phyloP scores from a whole-genome alignment of 35 echinoderm and acorn worm species.

The Strongylocentrotus purpuratus region DNA sequence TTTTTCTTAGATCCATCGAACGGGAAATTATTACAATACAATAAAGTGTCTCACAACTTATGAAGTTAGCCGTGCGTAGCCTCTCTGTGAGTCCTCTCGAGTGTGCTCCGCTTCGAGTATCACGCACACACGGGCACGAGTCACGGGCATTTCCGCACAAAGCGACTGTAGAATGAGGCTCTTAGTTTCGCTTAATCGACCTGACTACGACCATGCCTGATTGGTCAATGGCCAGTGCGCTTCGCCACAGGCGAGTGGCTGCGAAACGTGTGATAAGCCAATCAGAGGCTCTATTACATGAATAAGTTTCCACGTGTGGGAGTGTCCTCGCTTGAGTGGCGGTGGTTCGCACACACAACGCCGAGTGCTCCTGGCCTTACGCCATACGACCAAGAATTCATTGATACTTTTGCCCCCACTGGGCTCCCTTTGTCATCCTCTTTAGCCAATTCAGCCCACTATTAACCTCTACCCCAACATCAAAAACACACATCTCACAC shows the following conservation, averaged over 20 bases:
- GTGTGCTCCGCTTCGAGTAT: background rate
- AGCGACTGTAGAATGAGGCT: conserved; percentile 50
- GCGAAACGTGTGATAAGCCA: conserved; percentile 40
- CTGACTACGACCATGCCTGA: conserved; percentile 46
- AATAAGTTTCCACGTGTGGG: conserved; percentile 48
- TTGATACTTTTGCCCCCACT: conserved; percentile 1
- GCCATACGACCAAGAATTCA: background rate
- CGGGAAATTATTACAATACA: conserved; percentile 54
- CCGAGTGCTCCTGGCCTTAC: background rate
- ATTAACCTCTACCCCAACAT: background rate
- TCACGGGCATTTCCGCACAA: conserved; percentile 41
- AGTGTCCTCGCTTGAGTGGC: conserved; percentile 23
- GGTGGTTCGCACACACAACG: background rate
- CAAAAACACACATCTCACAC: background rate
- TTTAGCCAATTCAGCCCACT: background rate
- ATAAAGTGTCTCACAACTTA: conserved; percentile 47
- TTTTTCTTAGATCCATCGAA: conserved; percentile 44
- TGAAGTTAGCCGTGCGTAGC: conserved; percentile 50
- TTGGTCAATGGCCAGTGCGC: conserved; percentile 45
- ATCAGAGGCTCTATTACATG: conserved; percentile 43
- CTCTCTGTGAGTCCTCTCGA: conserved; percentile 16
- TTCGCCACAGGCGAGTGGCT: conserved; percentile 48
- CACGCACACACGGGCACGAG: background rate
- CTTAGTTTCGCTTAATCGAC: conserved; percentile 45
- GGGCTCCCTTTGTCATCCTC: background rate